Evolutionary conservation across 2,113 vertebrate species (phyloP).

Genomic region (Triplophysa dalaica): DNA sequence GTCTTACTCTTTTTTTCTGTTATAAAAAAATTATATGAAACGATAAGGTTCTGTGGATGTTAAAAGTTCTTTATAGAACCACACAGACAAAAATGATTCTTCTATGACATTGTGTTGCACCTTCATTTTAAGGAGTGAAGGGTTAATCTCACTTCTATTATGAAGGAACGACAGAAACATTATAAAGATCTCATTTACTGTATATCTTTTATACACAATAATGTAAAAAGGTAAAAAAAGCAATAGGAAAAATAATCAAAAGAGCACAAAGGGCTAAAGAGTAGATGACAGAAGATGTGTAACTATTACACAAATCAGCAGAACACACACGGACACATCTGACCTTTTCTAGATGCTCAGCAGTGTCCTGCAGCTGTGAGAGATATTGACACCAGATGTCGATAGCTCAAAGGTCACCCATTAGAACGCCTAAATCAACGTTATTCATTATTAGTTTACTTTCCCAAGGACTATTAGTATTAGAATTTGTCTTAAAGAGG

Average conservation of each 20-base stretch:
- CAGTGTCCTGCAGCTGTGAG: background rate
- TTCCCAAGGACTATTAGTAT: constrained; percentile 38
- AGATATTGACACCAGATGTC: constrained; percentile 54
- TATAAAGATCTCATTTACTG: no score
- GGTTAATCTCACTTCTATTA: no score
- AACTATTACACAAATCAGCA: background rate
- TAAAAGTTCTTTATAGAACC: no score
- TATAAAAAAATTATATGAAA: no score
- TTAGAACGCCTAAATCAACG: constrained; percentile 54
- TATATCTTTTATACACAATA: background rate
- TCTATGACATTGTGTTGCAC: no score
- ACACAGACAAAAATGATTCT: no score
- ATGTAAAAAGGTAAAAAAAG: background rate
- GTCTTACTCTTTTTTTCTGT: no score
- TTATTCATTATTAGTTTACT: constrained; percentile 55
- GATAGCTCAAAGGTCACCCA: constrained; percentile 64
- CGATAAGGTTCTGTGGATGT: no score
- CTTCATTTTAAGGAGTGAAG: no score
- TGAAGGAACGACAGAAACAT: no score
- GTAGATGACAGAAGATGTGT: background rate
- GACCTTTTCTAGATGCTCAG: constrained; percentile 33
- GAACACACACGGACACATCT: background rate
- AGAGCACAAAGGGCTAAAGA: background rate
- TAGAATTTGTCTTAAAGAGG: constrained; percentile 42
- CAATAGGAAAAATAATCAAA: background rate